phyloP scores from a whole-genome alignment of 2,113 vertebrate species.

The Excalfactoria chinensis region DNA sequence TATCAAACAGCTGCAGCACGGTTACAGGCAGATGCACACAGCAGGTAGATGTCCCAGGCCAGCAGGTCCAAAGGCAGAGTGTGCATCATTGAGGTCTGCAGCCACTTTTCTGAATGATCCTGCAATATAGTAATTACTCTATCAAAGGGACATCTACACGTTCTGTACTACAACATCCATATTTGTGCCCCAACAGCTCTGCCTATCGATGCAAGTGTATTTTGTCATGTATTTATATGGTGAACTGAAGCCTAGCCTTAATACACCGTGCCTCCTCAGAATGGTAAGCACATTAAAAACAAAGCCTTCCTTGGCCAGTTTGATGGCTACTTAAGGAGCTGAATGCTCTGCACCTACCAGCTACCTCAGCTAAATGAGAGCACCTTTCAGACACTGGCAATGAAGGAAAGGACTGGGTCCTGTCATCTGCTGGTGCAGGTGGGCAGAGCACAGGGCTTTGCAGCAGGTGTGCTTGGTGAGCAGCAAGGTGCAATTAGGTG shows the following conservation, averaged over 20 bases:
- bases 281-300: fast-evolving
- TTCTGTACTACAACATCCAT: not conserved
- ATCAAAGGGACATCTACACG: not conserved
- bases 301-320: not conserved
- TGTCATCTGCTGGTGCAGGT: not conserved
- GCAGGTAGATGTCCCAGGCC: not conserved
- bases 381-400: not conserved
- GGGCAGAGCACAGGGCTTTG: not conserved
- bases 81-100: fast-evolving
- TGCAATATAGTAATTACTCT: not conserved
- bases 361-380: not conserved
- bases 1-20: not conserved
- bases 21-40: fast-evolving
- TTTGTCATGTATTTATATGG: fast-evolving
- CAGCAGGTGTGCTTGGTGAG: not conserved
- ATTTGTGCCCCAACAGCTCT: too few relatives aligned
- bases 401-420: not conserved
- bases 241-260: not conserved
- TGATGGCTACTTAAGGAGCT: not conserved
- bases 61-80: not conserved
- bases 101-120: not conserved
- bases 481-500: conserved; percentile 21
- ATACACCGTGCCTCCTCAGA: fast-evolving
- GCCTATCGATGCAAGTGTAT: fast-evolving
- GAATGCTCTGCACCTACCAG: fast-evolving